Evolutionary conservation across 2,888 invertebrate species (phyloP), one percentile per base, ranked within the genome.

Genomic region (Dorcus hopei): DNA sequence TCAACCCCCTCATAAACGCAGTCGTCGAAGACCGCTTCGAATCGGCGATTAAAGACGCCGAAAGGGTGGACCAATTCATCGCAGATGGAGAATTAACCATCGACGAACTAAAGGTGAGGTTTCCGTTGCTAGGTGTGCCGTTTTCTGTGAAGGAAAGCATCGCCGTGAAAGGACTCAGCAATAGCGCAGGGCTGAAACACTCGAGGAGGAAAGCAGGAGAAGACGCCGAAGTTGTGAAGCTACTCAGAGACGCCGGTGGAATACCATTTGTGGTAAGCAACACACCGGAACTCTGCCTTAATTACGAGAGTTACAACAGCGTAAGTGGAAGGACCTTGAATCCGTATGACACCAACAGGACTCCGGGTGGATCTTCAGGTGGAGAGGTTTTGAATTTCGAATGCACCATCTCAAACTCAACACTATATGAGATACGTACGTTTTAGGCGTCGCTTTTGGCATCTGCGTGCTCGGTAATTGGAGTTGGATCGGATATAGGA

Each of bases 341-440:
- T 75, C 91, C 95, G 0, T 95, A 96, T 76, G 88, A 95, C 71
- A 87, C 87, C 0, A 88, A 84, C 54, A 86, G 92, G 63, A 96
- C 89, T 61, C 92, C 93, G 2, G 97, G 97, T 0, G 97, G 97
- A 8, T 96, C 96, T 1, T 95, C 95, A 3, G 97, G 97, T 40
- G 93, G 93, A 14, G 93, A 94, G 77, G 88, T 55, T 51, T 45
- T 19, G 3, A 45, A 26, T 26, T 26, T 26, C 4, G 26, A 41
- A 42, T 1, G 14, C 41, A n/a, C 3, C 41, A 40, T 11, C 14
- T 9, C 23, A 23, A 11, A 6, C 16, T 9, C 19, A 23, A 8
- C 4, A 9, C 2, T 9, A 41, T 41, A 41, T 6, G n/a, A 14
- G 5, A 41, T 9, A n/a, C 45, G 45, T 19, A 7, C 9, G 19